These are phyloP conservation scores for Mythimna pallens DNA, from an alignment of 2,888 invertebrate genomes.

Conservation along the genomic window DNA sequence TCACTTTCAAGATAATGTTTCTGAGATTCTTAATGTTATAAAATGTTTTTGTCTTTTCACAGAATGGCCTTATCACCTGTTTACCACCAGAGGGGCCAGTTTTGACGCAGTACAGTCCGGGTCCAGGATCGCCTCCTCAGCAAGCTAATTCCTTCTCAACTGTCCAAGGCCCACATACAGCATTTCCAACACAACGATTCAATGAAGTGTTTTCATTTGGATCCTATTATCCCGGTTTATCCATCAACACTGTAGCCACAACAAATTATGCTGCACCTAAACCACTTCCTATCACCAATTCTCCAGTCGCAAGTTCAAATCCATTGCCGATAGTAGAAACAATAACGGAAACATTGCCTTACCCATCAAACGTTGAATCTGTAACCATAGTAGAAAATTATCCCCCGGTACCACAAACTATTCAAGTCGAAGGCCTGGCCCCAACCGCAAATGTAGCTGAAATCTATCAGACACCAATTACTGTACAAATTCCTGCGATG, in stretches of 20 bases:
- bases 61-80: slow-evolving; percentile 55
- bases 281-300: slow-evolving; percentile 2
- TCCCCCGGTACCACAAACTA: slow-evolving; percentile 10
- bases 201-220: slow-evolving; percentile 31
- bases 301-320: slow-evolving; percentile 5
- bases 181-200: slow-evolving; percentile 27
- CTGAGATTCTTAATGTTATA: slow-evolving; percentile 20
- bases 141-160: slow-evolving; percentile 32
- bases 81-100: slow-evolving; percentile 51
- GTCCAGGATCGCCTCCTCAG: slow-evolving; percentile 27
- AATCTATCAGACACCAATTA: slow-evolving; percentile 37
- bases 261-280: slow-evolving; percentile 18
- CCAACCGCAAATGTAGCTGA: slow-evolving; percentile 19
- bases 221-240: slow-evolving; percentile 12
- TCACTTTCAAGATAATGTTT: slow-evolving; percentile 21
- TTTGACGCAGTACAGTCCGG: slow-evolving; percentile 34
- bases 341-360: background rate
- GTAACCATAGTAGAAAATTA: slow-evolving; percentile 36
- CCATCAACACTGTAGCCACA: slow-evolving; percentile 32
- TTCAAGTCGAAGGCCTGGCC: slow-evolving; percentile 4
- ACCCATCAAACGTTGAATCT: slow-evolving; percentile 28
- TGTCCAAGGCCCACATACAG: slow-evolving; percentile 25
- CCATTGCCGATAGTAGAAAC: slow-evolving; percentile 3
- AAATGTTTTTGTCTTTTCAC: slow-evolving; percentile 56
- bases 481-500: slow-evolving; percentile 34